Evolutionary conservation across 2,888 invertebrate genomes (phyloP).

Genomic region (Drosophila mimica): DNA sequence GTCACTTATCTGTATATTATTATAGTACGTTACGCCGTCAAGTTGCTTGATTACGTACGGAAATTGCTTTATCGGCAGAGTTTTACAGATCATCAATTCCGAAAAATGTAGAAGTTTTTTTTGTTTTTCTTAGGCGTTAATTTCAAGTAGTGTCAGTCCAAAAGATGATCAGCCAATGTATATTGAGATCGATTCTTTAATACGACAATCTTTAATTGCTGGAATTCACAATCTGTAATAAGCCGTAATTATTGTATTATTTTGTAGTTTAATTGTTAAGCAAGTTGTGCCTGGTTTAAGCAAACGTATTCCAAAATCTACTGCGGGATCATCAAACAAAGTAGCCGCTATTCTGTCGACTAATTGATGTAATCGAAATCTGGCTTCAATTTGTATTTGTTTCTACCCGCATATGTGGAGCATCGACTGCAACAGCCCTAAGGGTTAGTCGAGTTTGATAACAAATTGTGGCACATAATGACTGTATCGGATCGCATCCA

Average conservation of each 20-base stretch:
- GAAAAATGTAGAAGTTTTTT: background rate
- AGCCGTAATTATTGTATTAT: slow-evolving; percentile 26
- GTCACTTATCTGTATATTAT: slow-evolving; percentile 24
- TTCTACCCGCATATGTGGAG: slow-evolving; percentile 61
- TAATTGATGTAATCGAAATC: slow-evolving; percentile 68
- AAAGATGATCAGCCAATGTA: too few species aligned
- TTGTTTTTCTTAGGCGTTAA: background rate
- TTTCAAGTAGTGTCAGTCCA: background rate
- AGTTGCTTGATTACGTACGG: slow-evolving; percentile 21
- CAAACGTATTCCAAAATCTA: slow-evolving; percentile 74
- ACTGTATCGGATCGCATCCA: slow-evolving; percentile 36
- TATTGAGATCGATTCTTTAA: background rate
- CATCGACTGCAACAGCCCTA: background rate
- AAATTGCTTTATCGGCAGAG: slow-evolving; percentile 48
- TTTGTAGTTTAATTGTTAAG: slow-evolving; percentile 28
- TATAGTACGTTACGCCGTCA: slow-evolving; percentile 17
- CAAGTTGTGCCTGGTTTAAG: slow-evolving; percentile 72
- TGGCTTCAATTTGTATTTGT: slow-evolving; percentile 63
- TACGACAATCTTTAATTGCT: background rate
- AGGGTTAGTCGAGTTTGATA: slow-evolving; percentile 47
- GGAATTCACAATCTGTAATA: slow-evolving; percentile 55
- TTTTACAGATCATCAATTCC: slow-evolving; percentile 11
- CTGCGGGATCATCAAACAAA: slow-evolving; percentile 57
- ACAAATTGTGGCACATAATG: slow-evolving; percentile 22
- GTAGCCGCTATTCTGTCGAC: slow-evolving; percentile 40